A percentile compares a stretch with the other conserved stretches of the same genome.
Evolutionary conservation across 1,140 invertebrate genomes (phyloP).

Genomic region (Trachymyrmex septentrionalis): DNA sequence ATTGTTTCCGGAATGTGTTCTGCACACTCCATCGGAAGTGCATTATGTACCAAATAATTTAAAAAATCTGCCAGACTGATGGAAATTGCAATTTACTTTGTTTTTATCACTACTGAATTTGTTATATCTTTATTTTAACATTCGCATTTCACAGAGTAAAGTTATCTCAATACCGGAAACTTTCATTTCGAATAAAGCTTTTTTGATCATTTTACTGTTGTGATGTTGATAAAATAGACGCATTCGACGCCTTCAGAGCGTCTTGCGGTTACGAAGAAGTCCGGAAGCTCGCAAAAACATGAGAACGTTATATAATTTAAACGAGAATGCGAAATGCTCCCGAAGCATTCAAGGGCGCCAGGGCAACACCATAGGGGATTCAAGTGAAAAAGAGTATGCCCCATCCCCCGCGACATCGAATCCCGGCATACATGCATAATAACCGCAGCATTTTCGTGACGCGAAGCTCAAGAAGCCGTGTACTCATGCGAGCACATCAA

Average conservation of each 20-base stretch:
- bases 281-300: constrained; percentile 38
- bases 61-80: background rate
- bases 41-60: constrained; percentile 28
- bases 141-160: background rate
- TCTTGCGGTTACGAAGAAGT: constrained; percentile 17
- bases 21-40: constrained; percentile 32
- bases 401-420: constrained; percentile 58
- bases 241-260: background rate
- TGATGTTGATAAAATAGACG: constrained; percentile 36
- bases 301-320: constrained; percentile 54
- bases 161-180: background rate
- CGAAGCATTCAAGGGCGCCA: constrained; percentile 29
- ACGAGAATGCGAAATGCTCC: constrained; percentile 46
- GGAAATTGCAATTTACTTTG: constrained; percentile 11
- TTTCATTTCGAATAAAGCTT: background rate
- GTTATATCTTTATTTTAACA: background rate
- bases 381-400: constrained; percentile 50
- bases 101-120: background rate
- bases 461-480: constrained; percentile 56
- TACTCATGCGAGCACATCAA: constrained; percentile 66
- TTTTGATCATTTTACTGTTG: constrained; percentile 23
- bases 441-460: constrained; percentile 58
- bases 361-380: constrained; percentile 44
- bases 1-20: constrained; percentile 29
- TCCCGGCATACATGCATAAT: constrained; percentile 74